A percentile compares a stretch with the other conserved stretches of the same genome.
Conservation (phyloP, 2,797 vertebrate genomes). For the Leuciscus waleckii region DNA sequence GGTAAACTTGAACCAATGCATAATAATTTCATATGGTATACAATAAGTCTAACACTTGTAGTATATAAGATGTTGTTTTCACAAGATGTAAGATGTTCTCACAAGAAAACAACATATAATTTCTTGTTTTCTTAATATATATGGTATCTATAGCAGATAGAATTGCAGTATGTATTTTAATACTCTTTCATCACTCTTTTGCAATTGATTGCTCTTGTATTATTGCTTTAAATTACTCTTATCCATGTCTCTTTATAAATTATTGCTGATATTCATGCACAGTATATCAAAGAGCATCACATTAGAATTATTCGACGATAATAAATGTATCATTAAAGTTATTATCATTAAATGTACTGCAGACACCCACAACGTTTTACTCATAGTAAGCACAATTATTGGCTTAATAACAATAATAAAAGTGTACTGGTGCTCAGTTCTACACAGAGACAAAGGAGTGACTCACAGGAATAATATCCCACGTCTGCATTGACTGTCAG, state of each 20-base stretch:
- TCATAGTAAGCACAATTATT: not conserved
- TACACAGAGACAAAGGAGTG: not conserved
- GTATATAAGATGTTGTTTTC: not conserved
- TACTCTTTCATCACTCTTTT: not conserved
- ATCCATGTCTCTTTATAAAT: not conserved
- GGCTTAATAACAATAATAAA: not conserved
- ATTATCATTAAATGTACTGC: not conserved
- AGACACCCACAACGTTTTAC: not conserved
- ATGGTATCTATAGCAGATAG: too few relatives aligned
- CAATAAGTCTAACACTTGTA: not conserved
- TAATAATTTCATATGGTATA: not conserved
- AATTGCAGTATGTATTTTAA: not conserved
- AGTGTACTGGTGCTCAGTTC: not conserved
- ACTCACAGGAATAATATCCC: conserved; percentile 88
- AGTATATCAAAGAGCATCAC: not conserved
- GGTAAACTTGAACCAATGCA: not conserved
- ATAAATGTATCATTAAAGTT: not conserved
- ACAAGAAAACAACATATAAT: not conserved
- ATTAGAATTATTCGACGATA: not conserved
- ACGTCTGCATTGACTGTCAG: conserved; percentile 86
- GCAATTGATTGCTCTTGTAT: not conserved
- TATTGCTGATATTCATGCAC: conserved; percentile 1
- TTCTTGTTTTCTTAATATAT: not conserved
- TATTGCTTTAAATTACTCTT: not conserved
- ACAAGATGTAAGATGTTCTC: not conserved